Evolutionary conservation across 2,888 invertebrate genomes (phyloP), one percentile per base, ranked within the genome.

Genomic region (Erebia aethiops): DNA sequence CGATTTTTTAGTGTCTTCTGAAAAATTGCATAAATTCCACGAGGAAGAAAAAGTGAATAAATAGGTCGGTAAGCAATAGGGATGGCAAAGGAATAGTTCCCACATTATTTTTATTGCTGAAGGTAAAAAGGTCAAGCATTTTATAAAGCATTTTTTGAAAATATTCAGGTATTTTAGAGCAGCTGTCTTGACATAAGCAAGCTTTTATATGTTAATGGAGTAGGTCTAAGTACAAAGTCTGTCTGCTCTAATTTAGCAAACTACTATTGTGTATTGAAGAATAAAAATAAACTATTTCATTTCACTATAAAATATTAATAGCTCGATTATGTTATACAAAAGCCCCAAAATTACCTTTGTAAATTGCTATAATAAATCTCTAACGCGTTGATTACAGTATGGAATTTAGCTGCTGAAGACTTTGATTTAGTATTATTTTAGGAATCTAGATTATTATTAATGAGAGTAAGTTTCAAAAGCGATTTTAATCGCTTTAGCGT

Each of bases 361-460:
- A 57, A 57, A 57, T 57, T 26, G 46, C 13, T 46, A n/a, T 14
- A 46, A 61, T 46, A 18, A 61, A 61, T 16, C 46, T 46, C 18
- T 46, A 11, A 18, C 21, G 43, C 43, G 21, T 18, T 61, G 61
- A 61, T 46, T 61, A 7, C 5, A 46, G 5, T 60, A 8, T 9
- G n/a, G n/a, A 35, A 35, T 58, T 16, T 60, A 26, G 26, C 11
- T n/a, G 46, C 13, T 46, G 18, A 13, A 13, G 61, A 21, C 46
- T 18, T 61, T 61, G 46, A 46, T 61, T 46, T 46, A 61, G 46
- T 61, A 61, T 18, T 61, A 16, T 46, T 61, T 61, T 46, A 21
- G 13, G 56, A 35, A 35, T 35, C 35, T 26, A 43, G n/a, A 21
- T 7, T 1, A 61, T 16, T 46, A 46, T 46, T 46, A 16, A 60